Evolutionary conservation across 1,140 invertebrate genomes (phyloP).

Genomic region (Paralvinella palmiformis): DNA sequence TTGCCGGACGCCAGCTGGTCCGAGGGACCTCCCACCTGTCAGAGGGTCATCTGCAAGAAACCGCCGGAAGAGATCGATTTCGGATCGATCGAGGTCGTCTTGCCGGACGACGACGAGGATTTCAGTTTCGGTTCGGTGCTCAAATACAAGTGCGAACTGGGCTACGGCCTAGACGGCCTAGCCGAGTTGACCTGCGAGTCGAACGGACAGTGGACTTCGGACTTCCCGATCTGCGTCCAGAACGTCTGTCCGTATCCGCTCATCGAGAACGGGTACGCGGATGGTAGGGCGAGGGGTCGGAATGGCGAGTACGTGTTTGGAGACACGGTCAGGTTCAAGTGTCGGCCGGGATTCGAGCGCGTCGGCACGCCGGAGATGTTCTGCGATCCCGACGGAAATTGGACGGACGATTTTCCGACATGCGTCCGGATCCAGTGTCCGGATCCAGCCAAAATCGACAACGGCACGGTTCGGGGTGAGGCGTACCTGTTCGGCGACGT

Average conservation of each 20-base stretch:
- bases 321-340: constrained; percentile 8
- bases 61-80: not conserved
- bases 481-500: constrained; percentile 21
- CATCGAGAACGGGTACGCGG: constrained; percentile 4
- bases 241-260: constrained; percentile 22
- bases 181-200: not conserved
- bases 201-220: constrained; percentile 7
- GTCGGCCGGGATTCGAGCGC: constrained; percentile 3
- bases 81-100: not conserved
- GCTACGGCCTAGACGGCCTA: not conserved
- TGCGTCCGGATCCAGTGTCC: constrained; percentile 29
- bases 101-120: not conserved
- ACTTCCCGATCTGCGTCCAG: constrained; percentile 19
- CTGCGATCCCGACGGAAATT: constrained; percentile 24
- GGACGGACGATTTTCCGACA: constrained; percentile 15
- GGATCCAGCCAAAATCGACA: constrained; percentile 18
- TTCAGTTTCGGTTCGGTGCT: not conserved
- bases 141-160: not conserved
- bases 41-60: not conserved
- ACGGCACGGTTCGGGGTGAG: constrained; percentile 22
- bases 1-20: constrained; percentile 27
- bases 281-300: not conserved
- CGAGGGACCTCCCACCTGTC: constrained; percentile 30
- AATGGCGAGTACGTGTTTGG: constrained; percentile 1
- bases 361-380: constrained; percentile 2